phyloP scores from a whole-genome alignment of 2,797 vertebrate genomes.

The Lerista edwardsae region DNA sequence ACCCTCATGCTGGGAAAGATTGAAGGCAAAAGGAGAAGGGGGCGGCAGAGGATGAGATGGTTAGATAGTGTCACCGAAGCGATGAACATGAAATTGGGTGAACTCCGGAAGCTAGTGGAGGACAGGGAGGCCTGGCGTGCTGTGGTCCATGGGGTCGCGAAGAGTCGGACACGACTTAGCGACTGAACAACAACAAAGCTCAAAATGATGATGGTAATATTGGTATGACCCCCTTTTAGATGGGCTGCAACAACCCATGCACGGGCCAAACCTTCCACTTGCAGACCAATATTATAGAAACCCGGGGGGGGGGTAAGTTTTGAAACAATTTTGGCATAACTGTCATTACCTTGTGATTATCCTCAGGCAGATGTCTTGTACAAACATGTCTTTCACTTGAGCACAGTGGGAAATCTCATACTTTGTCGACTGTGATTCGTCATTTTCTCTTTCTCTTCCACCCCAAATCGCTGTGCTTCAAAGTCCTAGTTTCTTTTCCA shows the following conservation, averaged over 20 bases:
- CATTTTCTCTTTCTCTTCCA: neutral
- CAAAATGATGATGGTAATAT: too few species aligned
- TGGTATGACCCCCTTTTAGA: neutral
- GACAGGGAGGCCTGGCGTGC: too few species aligned
- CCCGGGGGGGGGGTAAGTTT: too few species aligned
- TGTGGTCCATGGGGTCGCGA: too few species aligned
- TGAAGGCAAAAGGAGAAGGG: too few species aligned
- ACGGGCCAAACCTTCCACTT: neutral
- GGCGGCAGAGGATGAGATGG: too few species aligned
- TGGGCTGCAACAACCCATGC: neutral
- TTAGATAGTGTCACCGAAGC: too few species aligned
- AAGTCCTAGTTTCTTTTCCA: neutral
- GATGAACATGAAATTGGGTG: too few species aligned
- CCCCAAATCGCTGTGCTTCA: neutral
- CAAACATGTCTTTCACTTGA: neutral
- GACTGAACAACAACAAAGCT: too few species aligned
- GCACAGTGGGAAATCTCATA: fast-evolving
- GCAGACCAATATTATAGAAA: neutral
- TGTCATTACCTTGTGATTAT: neutral
- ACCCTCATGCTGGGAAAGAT: too few species aligned
- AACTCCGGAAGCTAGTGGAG: too few species aligned
- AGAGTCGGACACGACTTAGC: too few species aligned
- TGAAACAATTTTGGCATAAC: neutral
- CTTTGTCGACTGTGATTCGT: fast-evolving
- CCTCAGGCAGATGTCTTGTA: neutral